Conservation (phyloP, 1,140 invertebrate genomes). For the Halictus rubicundus region DNA sequence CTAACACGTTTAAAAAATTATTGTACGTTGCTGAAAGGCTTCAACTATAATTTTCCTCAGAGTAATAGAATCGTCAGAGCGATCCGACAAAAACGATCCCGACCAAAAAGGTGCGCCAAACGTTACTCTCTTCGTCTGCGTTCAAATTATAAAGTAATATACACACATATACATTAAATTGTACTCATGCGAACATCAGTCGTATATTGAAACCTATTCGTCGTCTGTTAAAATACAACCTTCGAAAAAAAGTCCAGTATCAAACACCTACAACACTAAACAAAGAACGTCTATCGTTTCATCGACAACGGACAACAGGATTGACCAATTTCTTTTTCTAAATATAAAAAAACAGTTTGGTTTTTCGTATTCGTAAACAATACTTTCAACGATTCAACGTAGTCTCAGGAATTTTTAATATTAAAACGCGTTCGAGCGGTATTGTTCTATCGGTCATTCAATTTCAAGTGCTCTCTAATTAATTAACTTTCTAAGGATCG, state of each 20-base stretch:
- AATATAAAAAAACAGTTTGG: neutral
- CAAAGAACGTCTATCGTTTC: neutral
- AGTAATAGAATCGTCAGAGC: neutral
- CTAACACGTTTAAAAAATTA: conserved; percentile 1
- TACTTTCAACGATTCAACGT: neutral
- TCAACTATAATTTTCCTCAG: neutral
- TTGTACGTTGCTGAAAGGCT: neutral
- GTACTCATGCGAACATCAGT: conserved; percentile 41
- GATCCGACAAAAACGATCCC: neutral
- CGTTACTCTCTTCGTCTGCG: neutral
- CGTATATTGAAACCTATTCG: conserved; percentile 16
- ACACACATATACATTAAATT: conserved; percentile 34
- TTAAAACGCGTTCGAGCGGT: neutral
- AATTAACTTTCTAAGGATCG: neutral
- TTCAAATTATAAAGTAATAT: conserved; percentile 39
- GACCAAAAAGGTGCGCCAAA: neutral
- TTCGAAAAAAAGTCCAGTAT: neutral
- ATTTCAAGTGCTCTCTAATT: neutral
- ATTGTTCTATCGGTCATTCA: neutral
- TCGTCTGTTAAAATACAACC: neutral
- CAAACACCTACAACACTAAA: neutral
- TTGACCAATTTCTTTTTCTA: too few relatives aligned
- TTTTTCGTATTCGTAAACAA: neutral
- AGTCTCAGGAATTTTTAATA: neutral
- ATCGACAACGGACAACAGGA: too few relatives aligned